These are phyloP conservation scores for Coregonus sp. DNA, from an alignment of 2,797 vertebrate species.

Conservation along the genomic window DNA sequence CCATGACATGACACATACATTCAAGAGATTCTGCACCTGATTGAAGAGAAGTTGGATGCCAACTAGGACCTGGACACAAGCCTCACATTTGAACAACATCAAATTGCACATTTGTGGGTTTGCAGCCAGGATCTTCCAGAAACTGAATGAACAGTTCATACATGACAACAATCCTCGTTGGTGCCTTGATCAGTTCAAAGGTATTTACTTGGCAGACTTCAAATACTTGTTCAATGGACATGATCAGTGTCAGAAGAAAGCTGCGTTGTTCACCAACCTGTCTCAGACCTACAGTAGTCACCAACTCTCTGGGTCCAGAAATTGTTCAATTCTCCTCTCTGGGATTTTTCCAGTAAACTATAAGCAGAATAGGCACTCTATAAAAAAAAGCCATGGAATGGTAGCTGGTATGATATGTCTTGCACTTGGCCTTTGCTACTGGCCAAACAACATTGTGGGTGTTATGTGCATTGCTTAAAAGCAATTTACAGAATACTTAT, in stretches of 20 bases:
- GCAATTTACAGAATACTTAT: not conserved
- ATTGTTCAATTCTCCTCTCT: constrained; percentile 58
- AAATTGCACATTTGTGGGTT: constrained; percentile 64
- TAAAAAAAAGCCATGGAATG: too few relatives aligned
- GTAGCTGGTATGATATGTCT: too few relatives aligned
- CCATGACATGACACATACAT: constrained; percentile 55
- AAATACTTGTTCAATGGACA: constrained; percentile 55
- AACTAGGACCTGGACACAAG: not conserved
- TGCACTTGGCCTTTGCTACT: too few relatives aligned
- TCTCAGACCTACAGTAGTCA: constrained; percentile 56
- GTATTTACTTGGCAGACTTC: constrained; percentile 55
- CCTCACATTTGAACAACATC: constrained; percentile 51
- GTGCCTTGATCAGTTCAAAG: constrained; percentile 53
- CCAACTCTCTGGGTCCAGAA: constrained; percentile 46
- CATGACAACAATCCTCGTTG: constrained; percentile 47
- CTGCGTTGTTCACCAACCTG: constrained; percentile 61
- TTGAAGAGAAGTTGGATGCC: constrained; percentile 43
- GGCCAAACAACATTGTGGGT: too few relatives aligned
- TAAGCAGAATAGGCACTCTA: too few relatives aligned
- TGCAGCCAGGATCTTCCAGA: constrained; percentile 57
- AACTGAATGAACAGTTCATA: constrained; percentile 59
- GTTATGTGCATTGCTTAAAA: too few relatives aligned
- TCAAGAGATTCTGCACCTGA: constrained; percentile 51
- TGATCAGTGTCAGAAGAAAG: constrained; percentile 67
- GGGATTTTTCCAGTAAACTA: constrained; percentile 31